Evolutionary conservation across 2,888 invertebrate genomes (phyloP), one percentile per base, ranked within the genome.

Genomic region (Candidula unifasciata): DNA sequence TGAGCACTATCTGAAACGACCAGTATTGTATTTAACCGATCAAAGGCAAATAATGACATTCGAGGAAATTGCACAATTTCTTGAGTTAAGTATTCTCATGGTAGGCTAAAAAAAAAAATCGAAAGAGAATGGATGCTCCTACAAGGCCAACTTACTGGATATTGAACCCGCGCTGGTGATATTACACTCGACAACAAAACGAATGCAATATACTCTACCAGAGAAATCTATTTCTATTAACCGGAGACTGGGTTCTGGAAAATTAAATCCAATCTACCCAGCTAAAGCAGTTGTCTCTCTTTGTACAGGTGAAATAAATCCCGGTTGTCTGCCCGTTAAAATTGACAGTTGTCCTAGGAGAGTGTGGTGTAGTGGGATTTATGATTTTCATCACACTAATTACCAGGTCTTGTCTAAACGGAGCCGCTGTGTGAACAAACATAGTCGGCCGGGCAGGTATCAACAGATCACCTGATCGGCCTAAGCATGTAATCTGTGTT

Each of bases 311-410:
- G 71, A 71, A 71, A 74, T 74, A 52, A 52, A 74, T 74, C 52
- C n/a, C 35, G 3, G 27, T 74, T 74, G 18, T 27, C n/a, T 6
- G 13, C 13, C 52, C 16, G 52, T 27, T 13, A 18, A 27, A 74
- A 44, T 74, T 44, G 52, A 74, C 73, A 52, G 44, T 74, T 74
- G 73, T 52, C 35, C n/a, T 24, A 6, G 16, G n/a, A 10, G 60
- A 27, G 60, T 37, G 24, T 16, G 64, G 2, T 66, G 37, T 44
- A 21, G 66, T 37, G 6, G 18, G 66, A 78, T 78, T 78, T 78
- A 78, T 66, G 78, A 78, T 78, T 78, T 64, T 78, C 78, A 78
- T 78, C 64, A 78, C 37, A 44, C 78, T 78, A 78, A 78, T 78
- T 78, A 78, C 37, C 27, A 37, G 60, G 16, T 60, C 35, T 60